Conservation (phyloP, 2,113 vertebrate species). For the Turnix velox region DNA sequence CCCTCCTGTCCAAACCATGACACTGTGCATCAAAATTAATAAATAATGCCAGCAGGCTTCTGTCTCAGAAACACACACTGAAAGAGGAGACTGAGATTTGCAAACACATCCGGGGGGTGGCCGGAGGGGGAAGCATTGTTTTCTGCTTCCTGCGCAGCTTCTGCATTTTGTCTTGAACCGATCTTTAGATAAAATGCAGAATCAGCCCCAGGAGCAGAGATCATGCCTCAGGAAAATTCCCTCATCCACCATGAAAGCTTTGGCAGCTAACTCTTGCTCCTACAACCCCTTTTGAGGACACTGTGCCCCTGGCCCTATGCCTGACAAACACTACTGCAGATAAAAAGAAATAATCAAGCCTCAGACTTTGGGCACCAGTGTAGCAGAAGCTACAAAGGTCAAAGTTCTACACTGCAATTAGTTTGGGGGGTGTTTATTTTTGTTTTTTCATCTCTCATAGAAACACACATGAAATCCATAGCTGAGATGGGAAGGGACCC, state of each 20-base stretch:
- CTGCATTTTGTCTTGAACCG: not conserved
- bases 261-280: fast-evolving
- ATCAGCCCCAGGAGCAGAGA: not conserved
- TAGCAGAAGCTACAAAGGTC: not conserved
- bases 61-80: not conserved
- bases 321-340: not conserved
- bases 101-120: not conserved
- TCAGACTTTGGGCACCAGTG: not conserved
- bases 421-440: not conserved
- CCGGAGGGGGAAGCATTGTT: not conserved
- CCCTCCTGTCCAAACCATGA: slow-evolving; percentile 24
- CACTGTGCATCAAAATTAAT: not conserved
- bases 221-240: not conserved
- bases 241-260: not conserved
- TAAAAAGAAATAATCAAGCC: not conserved
- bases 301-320: not conserved
- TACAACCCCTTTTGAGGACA: not conserved
- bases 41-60: not conserved
- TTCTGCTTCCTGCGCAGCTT: slow-evolving; percentile 5
- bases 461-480: not conserved
- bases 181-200: not conserved
- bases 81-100: not conserved
- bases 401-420: not conserved
- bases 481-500: not conserved
- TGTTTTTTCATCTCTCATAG: not conserved